A percentile compares a stretch with the other conserved stretches of the same genome.
These are phyloP conservation scores for Centruroides sculpturatus DNA, from an alignment of 1,140 invertebrate species.

Conservation along the genomic window DNA sequence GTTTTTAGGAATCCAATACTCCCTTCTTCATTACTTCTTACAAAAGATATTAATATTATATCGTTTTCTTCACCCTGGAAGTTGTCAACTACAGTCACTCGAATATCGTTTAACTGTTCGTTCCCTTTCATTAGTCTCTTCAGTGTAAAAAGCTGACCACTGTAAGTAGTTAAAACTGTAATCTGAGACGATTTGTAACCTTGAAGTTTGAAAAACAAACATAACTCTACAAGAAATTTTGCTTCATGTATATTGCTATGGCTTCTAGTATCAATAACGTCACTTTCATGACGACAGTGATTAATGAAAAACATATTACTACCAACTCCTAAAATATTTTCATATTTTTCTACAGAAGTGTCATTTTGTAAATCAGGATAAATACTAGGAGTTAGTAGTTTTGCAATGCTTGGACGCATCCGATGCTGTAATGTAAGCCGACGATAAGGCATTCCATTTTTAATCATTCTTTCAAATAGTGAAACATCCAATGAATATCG, in stretches of 20 bases:
- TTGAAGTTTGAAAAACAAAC: slow-evolving; percentile 43
- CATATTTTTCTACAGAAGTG: slow-evolving; percentile 1
- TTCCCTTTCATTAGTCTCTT: slow-evolving; percentile 5
- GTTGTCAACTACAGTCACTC: slow-evolving; percentile 57
- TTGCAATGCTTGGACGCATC: slow-evolving; percentile 16
- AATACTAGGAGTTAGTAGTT: slow-evolving; percentile 13
- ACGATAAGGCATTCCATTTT: slow-evolving; percentile 11
- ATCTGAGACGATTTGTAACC: slow-evolving; percentile 41
- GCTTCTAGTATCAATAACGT: slow-evolving; percentile 1
- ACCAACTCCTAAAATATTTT: slow-evolving; percentile 2
- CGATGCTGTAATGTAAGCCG: slow-evolving; percentile 14
- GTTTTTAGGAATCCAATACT: slow-evolving; percentile 60
- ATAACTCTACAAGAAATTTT: slow-evolving; percentile 37
- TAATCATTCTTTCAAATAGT: slow-evolving; percentile 20
- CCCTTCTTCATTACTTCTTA: slow-evolving; percentile 50
- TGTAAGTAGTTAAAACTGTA: slow-evolving; percentile 50
- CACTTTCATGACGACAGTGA: slow-evolving; percentile 5
- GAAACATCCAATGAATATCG: slow-evolving; percentile 30
- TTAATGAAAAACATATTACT: slow-evolving; percentile 13
- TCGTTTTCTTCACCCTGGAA: slow-evolving; percentile 76
- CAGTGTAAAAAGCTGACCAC: slow-evolving; percentile 33
- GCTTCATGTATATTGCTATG: slow-evolving; percentile 42
- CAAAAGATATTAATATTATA: slow-evolving; percentile 67
- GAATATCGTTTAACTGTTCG: background rate
- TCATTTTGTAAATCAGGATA: slow-evolving; percentile 15